A percentile compares a stretch with the other conserved stretches of the same genome.
Conservation (phyloP, 2,888 invertebrate genomes). For the Reticulitermes lucifugus region DNA sequence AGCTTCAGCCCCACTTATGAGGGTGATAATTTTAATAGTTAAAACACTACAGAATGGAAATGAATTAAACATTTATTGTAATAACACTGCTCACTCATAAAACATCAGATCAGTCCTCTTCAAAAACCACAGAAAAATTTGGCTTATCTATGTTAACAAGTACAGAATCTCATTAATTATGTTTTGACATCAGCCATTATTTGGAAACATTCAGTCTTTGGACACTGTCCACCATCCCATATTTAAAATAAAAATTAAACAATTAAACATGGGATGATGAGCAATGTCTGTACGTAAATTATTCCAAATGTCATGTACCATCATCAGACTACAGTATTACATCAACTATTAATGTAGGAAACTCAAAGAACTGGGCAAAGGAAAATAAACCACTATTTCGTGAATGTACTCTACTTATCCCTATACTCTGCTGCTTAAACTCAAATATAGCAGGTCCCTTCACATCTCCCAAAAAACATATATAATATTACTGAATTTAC, state of each 20-base stretch:
- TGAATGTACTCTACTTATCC: neutral
- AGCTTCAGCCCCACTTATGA: neutral
- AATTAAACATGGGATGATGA: no score
- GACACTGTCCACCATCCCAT: no score
- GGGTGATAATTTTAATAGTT: slow-evolving; percentile 9
- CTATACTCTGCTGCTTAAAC: neutral
- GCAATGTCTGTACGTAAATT: no score
- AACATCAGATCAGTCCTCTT: slow-evolving; percentile 12
- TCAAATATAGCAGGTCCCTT: neutral
- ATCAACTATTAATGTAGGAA: neutral
- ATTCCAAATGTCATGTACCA: no score
- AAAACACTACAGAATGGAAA: slow-evolving; percentile 21
- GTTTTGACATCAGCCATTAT: slow-evolving; percentile 4
- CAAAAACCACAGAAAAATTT: slow-evolving; percentile 25
- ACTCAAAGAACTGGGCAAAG: slow-evolving; percentile 1
- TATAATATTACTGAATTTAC: slow-evolving; percentile 27
- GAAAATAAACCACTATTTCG: neutral
- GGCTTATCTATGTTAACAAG: neutral
- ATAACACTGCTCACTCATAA: slow-evolving; percentile 1
- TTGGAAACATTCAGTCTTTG: neutral
- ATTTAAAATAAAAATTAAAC: no score
- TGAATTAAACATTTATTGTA: neutral
- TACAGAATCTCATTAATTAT: neutral
- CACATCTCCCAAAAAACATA: neutral
- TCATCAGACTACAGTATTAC: no score